A percentile compares a stretch with the other conserved stretches of the same genome.
These are phyloP conservation scores for Synergus laeviventris DNA, from an alignment of 2,888 invertebrate genomes.

Conservation along the genomic window DNA sequence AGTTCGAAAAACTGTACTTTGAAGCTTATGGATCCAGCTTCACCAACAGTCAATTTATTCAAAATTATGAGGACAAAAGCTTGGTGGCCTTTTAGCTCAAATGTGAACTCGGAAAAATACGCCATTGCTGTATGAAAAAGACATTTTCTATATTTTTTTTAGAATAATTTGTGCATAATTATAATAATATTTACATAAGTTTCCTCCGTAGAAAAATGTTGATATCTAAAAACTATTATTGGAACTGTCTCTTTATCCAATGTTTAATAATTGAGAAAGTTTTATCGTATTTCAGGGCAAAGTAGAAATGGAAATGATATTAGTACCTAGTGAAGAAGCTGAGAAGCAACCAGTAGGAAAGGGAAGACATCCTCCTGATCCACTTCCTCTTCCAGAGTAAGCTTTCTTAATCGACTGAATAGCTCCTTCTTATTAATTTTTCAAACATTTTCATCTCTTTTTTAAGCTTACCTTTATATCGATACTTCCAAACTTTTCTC, in stretches of 20 bases:
- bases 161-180: neutral
- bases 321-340: slow-evolving; percentile 81
- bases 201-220: neutral
- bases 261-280: slow-evolving; percentile 39
- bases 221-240: neutral
- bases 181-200: neutral
- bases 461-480: slow-evolving; percentile 29
- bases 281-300: slow-evolving; percentile 79
- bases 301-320: slow-evolving; percentile 82
- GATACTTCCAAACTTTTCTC: slow-evolving; percentile 41
- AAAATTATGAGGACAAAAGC: slow-evolving; percentile 78
- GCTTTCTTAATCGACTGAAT: slow-evolving; percentile 56
- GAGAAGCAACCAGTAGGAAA: slow-evolving; percentile 80
- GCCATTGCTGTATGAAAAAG: slow-evolving; percentile 66
- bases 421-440: slow-evolving; percentile 6
- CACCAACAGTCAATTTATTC: slow-evolving; percentile 82
- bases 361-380: slow-evolving; percentile 81
- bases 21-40: slow-evolving; percentile 72
- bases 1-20: slow-evolving; percentile 76
- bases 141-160: neutral
- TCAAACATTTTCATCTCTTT: neutral
- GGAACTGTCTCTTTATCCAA: neutral
- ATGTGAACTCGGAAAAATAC: slow-evolving; percentile 61
- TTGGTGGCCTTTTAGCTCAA: slow-evolving; percentile 83
- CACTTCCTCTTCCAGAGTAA: slow-evolving; percentile 82